phyloP scores from a whole-genome alignment of 1,140 invertebrate genomes.

The Hirudo medicinalis region DNA sequence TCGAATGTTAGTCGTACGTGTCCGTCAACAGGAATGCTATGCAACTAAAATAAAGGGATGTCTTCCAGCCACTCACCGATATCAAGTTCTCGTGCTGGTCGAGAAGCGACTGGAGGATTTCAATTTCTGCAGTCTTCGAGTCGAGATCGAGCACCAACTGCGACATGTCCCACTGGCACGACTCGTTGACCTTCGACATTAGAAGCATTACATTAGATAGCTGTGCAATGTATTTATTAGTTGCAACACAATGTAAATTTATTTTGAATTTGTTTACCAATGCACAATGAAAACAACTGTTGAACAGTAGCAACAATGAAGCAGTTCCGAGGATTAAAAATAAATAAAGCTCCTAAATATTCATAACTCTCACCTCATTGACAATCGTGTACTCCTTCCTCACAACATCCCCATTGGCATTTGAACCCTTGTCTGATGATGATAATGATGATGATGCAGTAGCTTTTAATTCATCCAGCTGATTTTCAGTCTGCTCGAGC shows the following conservation, averaged over 20 bases:
- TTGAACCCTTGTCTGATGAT: background rate
- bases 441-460: background rate
- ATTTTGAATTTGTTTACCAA: no score
- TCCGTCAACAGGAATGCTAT: no score
- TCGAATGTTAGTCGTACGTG: no score
- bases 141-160: conserved; percentile 15
- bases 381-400: conserved; percentile 7
- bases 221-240: no score
- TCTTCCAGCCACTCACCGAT: background rate
- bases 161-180: conserved; percentile 8
- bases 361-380: background rate
- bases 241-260: no score
- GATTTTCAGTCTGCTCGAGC: background rate
- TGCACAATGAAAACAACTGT: background rate
- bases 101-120: conserved; percentile 12
- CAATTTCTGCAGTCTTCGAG: conserved; percentile 9
- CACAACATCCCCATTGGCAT: background rate
- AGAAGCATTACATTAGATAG: background rate
- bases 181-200: background rate
- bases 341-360: background rate
- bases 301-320: no score
- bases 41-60: no score
- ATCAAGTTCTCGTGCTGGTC: background rate
- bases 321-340: background rate
- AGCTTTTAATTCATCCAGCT: background rate